Percentiles rank a stretch among this genome's conserved stretches.
Evolutionary conservation across 1,140 invertebrate genomes (phyloP).

Genomic region (Eupristina koningsbergeri): DNA sequence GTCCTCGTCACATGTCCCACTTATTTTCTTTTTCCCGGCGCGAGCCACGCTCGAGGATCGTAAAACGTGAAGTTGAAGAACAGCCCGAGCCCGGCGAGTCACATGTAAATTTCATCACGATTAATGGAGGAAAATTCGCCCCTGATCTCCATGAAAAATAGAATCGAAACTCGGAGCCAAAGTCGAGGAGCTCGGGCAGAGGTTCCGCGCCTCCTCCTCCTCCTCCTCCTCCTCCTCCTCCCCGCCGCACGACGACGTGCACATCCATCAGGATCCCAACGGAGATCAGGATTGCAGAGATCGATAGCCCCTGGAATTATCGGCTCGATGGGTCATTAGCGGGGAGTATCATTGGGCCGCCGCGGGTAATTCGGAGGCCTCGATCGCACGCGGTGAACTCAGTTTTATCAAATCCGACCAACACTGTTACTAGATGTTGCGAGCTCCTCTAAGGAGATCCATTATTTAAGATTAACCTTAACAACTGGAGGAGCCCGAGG

Average conservation of each 20-base stretch:
- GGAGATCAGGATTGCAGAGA: not conserved
- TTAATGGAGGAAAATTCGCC: not conserved
- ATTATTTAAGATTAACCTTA: not conserved
- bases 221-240: no score
- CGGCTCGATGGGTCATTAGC: not conserved
- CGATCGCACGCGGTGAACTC: no score
- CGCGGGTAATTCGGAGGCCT: no score
- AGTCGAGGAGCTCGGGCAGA: no score
- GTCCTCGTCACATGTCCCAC: not conserved
- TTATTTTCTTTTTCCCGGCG: not conserved
- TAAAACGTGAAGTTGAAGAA: not conserved
- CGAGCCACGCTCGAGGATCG: not conserved
- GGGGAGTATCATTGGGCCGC: no score
- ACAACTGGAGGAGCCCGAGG: not conserved
- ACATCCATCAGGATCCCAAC: not conserved
- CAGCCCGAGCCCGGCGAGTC: no score
- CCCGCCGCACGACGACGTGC: not conserved
- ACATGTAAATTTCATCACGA: slow-evolving; percentile 14
- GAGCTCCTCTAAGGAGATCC: not conserved
- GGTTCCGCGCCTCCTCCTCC: no score
- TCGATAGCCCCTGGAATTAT: not conserved
- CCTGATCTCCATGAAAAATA: not conserved
- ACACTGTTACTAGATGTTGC: not conserved
- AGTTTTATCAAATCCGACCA: not conserved
- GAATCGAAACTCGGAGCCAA: not conserved